Percentiles rank a stretch among this genome's conserved stretches.
Conservation (phyloP, 2,888 invertebrate genomes). For the Kryphioiulus occultus region DNA sequence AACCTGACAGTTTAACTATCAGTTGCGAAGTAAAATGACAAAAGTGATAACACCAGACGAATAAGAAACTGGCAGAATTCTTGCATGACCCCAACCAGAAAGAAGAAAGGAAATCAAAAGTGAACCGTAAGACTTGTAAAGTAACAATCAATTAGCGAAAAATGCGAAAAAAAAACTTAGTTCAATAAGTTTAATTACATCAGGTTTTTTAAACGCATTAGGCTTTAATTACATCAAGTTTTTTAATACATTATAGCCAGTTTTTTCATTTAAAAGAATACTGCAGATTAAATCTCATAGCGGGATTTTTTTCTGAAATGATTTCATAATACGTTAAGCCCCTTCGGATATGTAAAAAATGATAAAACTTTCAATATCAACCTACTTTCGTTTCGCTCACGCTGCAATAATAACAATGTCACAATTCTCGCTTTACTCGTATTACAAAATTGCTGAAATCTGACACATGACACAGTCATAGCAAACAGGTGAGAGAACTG, state of each 20-base stretch:
- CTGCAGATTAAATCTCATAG: not conserved
- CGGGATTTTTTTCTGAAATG: not conserved
- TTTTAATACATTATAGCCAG: not conserved
- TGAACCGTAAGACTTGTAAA: not conserved
- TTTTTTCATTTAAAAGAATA: not conserved
- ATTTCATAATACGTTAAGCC: not conserved
- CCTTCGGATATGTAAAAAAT: not conserved
- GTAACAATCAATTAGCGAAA: not conserved
- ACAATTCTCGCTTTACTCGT: not conserved
- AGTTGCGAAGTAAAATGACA: not conserved
- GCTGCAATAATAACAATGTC: not conserved
- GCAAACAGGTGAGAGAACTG: not conserved
- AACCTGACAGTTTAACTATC: not conserved
- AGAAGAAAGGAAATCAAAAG: not conserved
- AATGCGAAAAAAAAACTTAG: not conserved
- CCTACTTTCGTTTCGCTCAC: not conserved
- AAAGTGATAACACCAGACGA: not conserved
- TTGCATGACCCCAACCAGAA: not conserved
- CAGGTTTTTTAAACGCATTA: not conserved
- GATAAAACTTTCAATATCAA: not conserved
- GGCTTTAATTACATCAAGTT: not conserved
- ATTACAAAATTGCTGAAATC: no score
- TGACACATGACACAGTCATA: not conserved
- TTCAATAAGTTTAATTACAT: slow-evolving; percentile 4
- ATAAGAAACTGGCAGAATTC: not conserved